Evolutionary conservation across 2,113 vertebrate genomes (phyloP), one percentile per base, ranked within the genome.

Genomic region (Chunga burmeisteri): DNA sequence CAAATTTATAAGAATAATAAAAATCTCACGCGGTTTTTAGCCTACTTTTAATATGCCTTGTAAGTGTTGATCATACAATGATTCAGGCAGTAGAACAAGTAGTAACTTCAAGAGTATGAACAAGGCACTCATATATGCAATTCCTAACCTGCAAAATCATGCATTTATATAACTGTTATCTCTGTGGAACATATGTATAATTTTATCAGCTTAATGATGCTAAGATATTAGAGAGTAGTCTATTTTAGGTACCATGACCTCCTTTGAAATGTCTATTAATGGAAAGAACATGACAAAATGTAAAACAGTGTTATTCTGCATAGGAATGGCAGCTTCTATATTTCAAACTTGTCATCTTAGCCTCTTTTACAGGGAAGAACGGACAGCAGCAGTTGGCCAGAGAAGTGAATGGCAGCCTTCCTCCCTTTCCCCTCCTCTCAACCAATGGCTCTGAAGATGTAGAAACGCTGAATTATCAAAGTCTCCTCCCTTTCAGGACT

Each of bases 241-340:
- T 97, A 89, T 86, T 97, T 96, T 73, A 49, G 62, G 82, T 53
- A 70, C 36, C 50, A 40, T 56, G 83, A 90, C 87, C 85, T 90
- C 66, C 50, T 94, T 94, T 87, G 56, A 93, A 93, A 81, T 50
- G 27, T 52, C 94, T 95, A 5, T 86, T 86, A 91, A 67, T 87
- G 70, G 87, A 90, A 90, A 25, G 32, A 92, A 74, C 58, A 40
- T 46, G 80, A 73, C 30, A 65, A 77, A 81, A 86, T 42, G 30
- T 86, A 67, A 74, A 90, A 38, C 7, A 47, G 5, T 49, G 22
- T 86, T 78, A 78, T 27, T 53, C 66, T 93, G 63, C 65, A 86
- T 32, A 80, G 47, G 19, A 85, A 88, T 55, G 49, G 29, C 26
- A 89, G 34, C 17, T 78, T 84, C 55, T 78, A 2, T 67, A 71